Evolutionary conservation across 2,888 invertebrate species (phyloP), one percentile per base, ranked within the genome.

Genomic region (Pachymerium ferrugineum): DNA sequence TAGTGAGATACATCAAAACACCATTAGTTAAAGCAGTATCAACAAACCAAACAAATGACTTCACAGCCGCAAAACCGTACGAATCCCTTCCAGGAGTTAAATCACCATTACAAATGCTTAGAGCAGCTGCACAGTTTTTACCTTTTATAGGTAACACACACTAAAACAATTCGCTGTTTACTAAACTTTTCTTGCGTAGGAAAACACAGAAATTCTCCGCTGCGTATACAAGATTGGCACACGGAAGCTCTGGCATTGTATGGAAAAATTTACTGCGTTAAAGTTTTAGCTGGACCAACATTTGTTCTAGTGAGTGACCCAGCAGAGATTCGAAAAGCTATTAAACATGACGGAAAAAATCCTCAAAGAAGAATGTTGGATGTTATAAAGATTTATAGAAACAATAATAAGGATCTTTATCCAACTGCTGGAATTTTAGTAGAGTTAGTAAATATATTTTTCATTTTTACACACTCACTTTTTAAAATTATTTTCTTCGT

Each of bases 261-360:
- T 70, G 70, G 70, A 3, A 31, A 70, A 30, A 70, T 70, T 14
- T 70, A 70, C 16, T 30, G 70, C 10, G n/a, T 70, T 12, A 29
- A 70, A 14, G 25, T 67, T 28, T 12, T 70, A 14, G 3, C 31
- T 14, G 70, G 70, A 5, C 3, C 16, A 3, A 70, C 22, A n/a
- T 70, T 70, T 5, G 70, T 70, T 3, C 3, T 70, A 2, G 30
- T 70, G 14, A 5, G 3, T 5, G 70, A 70, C n/a, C 70, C 70
- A 14, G 70, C 22, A 3, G 70, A 70, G 14, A 70, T 70, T 28
- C 70, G 70, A 10, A 70, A 70, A 70, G 70, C 29, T 10, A n/a
- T 19, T 31, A 28, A 29, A 28, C 70, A 70, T n/a, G 70, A 70
- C 14, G 70, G 70, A 5, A 28, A 70, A 33, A n/a, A 28, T 8